Percentiles rank a stretch among this genome's conserved stretches.
These are phyloP conservation scores for Grammomys surdaster DNA, from an alignment of 2,113 vertebrate genomes.

Conservation along the genomic window DNA sequence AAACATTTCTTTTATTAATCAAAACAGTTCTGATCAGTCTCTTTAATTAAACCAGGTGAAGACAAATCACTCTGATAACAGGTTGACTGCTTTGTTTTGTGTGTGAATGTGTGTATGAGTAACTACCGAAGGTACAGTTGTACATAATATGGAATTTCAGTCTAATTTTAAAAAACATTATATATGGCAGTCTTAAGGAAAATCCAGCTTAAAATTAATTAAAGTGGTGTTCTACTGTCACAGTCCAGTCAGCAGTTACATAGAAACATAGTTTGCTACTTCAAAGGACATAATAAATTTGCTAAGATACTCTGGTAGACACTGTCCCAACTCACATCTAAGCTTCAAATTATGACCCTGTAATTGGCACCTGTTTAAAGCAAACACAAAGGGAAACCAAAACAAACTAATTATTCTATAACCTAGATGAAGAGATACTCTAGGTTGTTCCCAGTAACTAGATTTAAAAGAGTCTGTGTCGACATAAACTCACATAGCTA, in stretches of 20 bases:
- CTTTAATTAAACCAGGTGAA: slow-evolving; percentile 44
- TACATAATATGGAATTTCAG: neutral
- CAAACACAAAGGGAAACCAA: slow-evolving; percentile 58
- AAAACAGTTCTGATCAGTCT: slow-evolving; percentile 4
- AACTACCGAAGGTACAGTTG: neutral
- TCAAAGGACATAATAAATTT: slow-evolving; percentile 44
- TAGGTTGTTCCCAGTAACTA: neutral
- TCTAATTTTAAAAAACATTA: neutral
- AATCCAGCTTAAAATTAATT: slow-evolving; percentile 39
- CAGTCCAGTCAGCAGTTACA: neutral
- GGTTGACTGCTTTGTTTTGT: neutral
- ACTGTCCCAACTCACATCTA: neutral
- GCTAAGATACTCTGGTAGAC: neutral
- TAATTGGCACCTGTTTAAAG: slow-evolving; percentile 31
- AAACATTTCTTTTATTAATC: neutral
- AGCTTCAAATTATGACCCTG: neutral
- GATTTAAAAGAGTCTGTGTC: neutral
- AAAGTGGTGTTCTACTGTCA: neutral
- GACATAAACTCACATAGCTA: neutral
- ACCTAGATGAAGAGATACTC: neutral
- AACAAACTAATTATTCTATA: neutral
- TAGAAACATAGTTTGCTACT: slow-evolving; percentile 7
- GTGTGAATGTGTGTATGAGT: neutral
- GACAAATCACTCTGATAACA: neutral
- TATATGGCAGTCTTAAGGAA: neutral